A percentile compares a stretch with the other conserved stretches of the same genome.
Conservation (phyloP, 2,888 invertebrate genomes). For the Apamea sordens region DNA sequence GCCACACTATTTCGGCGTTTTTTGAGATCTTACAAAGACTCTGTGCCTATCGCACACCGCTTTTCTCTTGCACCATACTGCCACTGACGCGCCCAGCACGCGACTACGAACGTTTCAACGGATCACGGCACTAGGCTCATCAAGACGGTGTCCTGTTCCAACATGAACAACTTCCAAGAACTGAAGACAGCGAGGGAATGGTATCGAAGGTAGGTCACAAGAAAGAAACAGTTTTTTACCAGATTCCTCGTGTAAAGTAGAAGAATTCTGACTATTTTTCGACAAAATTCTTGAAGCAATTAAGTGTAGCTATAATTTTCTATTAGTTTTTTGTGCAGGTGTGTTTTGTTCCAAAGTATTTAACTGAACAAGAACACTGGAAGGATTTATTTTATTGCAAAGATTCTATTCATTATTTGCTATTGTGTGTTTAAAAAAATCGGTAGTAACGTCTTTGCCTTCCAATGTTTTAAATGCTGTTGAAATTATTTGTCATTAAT, state of each 20-base stretch:
- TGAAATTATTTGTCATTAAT: background rate
- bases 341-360: background rate
- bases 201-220: conserved; percentile 50
- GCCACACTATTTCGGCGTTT: background rate
- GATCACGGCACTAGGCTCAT: conserved; percentile 73
- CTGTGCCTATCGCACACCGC: background rate
- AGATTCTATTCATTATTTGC: background rate
- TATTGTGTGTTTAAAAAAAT: background rate
- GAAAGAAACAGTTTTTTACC: conserved; percentile 35
- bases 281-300: conserved; percentile 41
- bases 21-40: background rate
- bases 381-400: background rate
- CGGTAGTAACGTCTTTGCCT: background rate
- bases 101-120: conserved; percentile 79
- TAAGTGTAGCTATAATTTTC: conserved; percentile 9
- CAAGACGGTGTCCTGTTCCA: conserved; percentile 58
- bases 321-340: background rate
- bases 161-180: conserved; percentile 63
- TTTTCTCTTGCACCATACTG: conserved; percentile 48
- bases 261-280: conserved; percentile 40
- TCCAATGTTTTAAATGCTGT: background rate
- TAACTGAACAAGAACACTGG: background rate
- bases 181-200: conserved; percentile 35
- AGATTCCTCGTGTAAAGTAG: conserved; percentile 42
- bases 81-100: conserved; percentile 76